These are phyloP conservation scores for Hydrotaea cyrtoneurina DNA, from an alignment of 2,888 invertebrate genomes.

Conservation along the genomic window DNA sequence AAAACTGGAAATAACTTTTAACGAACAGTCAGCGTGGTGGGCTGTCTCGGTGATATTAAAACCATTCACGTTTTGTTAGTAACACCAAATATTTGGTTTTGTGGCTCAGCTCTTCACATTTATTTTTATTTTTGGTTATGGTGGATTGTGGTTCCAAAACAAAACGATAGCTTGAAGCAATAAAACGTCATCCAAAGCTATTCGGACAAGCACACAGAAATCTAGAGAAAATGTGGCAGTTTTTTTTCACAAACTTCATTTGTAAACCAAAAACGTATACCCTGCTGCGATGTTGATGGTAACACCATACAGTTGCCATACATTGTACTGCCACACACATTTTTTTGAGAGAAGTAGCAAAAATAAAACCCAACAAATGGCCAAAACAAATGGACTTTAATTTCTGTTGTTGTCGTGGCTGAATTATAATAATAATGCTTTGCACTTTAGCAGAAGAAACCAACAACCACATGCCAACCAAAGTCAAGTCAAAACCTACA, in stretches of 20 bases:
- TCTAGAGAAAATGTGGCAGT: not conserved
- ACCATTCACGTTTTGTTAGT: constrained; percentile 48
- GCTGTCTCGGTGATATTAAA: constrained; percentile 29
- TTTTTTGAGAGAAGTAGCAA: not conserved
- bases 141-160: not conserved
- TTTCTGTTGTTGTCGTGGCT: not conserved
- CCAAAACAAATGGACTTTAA: not conserved
- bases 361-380: too few species aligned
- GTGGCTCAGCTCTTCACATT: constrained; percentile 17
- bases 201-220: too few species aligned
- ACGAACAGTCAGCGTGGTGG: not conserved
- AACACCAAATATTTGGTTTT: not conserved
- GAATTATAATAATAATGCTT: not conserved
- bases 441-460: not conserved
- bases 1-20: not conserved
- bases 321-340: not conserved
- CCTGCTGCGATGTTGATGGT: too few species aligned
- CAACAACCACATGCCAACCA: not conserved
- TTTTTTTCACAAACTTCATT: not conserved
- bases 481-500: not conserved
- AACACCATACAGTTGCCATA: not conserved
- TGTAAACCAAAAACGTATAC: constrained; percentile 7
- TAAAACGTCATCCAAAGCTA: constrained; percentile 9
- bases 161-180: constrained; percentile 35
- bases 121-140: not conserved